A percentile compares a stretch with the other conserved stretches of the same genome.
phyloP scores from a whole-genome alignment of 2,797 vertebrate species.

The Acropternis orthonyx region DNA sequence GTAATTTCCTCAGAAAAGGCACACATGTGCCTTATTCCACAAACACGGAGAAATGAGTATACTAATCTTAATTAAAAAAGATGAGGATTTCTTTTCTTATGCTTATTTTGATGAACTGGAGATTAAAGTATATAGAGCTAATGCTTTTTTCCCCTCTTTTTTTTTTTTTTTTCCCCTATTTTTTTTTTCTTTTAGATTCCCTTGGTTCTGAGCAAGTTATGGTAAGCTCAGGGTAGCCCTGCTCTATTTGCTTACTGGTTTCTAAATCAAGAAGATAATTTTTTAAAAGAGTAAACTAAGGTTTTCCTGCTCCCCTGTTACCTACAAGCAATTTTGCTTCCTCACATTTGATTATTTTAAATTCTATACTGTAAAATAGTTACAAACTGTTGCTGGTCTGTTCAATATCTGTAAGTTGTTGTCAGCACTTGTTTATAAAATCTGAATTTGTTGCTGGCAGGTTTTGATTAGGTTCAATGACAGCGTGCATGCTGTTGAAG shows the following conservation, averaged over 20 bases:
- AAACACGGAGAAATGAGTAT: background rate
- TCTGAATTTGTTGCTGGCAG: background rate
- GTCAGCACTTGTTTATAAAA: background rate
- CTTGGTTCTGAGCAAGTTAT: background rate
- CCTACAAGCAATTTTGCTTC: background rate
- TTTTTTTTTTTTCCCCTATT: background rate
- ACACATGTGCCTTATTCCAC: background rate
- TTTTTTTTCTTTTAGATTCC: background rate
- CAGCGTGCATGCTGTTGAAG: background rate
- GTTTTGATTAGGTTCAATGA: background rate
- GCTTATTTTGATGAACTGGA: background rate
- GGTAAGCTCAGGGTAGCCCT: background rate
- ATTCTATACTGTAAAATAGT: background rate
- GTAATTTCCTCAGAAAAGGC: background rate
- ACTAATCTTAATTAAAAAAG: background rate
- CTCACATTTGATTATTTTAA: background rate
- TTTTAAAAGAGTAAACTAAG: background rate
- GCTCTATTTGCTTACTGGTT: background rate
- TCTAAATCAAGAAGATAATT: background rate
- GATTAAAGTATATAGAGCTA: background rate
- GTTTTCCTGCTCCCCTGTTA: background rate
- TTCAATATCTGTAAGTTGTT: background rate
- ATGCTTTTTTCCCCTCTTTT: rapidly evolving
- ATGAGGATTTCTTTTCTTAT: background rate
- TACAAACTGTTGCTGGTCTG: background rate